A percentile compares a stretch with the other conserved stretches of the same genome.
phyloP scores from a whole-genome alignment of 2,113 vertebrate genomes.

The Megaptera novaeangliae region DNA sequence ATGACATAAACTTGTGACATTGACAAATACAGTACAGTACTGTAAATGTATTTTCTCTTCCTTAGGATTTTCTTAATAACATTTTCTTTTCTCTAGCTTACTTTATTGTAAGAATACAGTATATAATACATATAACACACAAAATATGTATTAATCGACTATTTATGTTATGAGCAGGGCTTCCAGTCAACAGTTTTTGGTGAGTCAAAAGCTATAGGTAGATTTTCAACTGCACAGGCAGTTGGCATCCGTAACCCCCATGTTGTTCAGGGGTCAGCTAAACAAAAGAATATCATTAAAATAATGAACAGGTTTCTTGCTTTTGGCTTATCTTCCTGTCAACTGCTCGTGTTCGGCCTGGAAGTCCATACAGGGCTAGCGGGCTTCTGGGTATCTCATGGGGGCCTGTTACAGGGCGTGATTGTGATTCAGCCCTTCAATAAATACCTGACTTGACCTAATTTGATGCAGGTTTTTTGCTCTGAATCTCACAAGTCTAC shows the following conservation, averaged over 20 bases:
- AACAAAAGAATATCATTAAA: not conserved
- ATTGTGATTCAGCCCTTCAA: not conserved
- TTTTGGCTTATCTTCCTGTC: not conserved
- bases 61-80: not conserved
- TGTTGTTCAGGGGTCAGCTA: not conserved
- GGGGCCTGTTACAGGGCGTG: not conserved
- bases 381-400: rapidly evolving
- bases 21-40: not conserved
- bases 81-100: not conserved
- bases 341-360: not conserved
- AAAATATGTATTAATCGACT: not conserved
- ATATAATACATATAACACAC: not conserved
- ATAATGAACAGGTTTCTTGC: not conserved
- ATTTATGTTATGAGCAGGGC: not conserved
- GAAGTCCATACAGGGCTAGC: not conserved
- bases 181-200: not conserved
- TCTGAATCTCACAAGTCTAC: not conserved
- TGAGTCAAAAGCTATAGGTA: not conserved
- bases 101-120: not conserved
- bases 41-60: not conserved
- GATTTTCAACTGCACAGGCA: not conserved
- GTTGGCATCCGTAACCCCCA: not conserved
- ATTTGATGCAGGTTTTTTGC: not conserved
- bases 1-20: not conserved
- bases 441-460: not conserved